Base-by-base conservation (phyloP, 2,797 vertebrate species). In the Carcharodon carcharias region DNA sequence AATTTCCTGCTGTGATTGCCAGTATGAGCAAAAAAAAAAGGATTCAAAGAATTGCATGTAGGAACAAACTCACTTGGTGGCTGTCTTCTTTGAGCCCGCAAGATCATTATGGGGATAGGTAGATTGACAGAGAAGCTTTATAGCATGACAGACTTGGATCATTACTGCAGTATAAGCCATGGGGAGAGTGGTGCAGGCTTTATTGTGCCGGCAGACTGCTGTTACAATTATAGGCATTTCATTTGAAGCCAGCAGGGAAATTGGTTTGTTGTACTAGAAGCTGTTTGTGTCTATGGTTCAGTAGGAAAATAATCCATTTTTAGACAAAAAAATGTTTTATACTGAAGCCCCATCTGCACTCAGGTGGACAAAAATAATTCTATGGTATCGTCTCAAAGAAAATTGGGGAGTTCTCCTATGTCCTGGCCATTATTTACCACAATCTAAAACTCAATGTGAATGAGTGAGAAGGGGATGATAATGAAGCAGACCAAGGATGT, bases 51-150 rank as follows among this genome's bases (percentile, higher is more conserved):
- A 50, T 85, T 50, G 1, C 21, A 50, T 85, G 40, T 45, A 85
- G 21, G 18, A 85, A 23, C 82, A 85, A 85, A 26, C 40, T 85
- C 1, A 82, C 40, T 82, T 45, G 80, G 80, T 21, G 21, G 9
- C 61, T 67, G 61, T 26, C 16, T 40, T 11, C 31, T 21, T 18
- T 63, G 11, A 58, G 28, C 3, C 54, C 35, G 2, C 35, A 63
- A 50, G 14, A 63, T 92, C 89, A 92, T 92, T 92, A 92, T 8
- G 0, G 21, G 18, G 31, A 18, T 18, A 35, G 58, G 6, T 63
- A 63, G 89, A 61, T 92, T 92, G 58, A n/a, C 58, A 63, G 89
- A n/a, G 89, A 56, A 92, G 31, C 58, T 63, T 92, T 63, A 92
- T 92, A 35, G 58, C 56, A 63, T 11, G 61, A 63, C 31, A 63